Evolutionary conservation across 2,113 vertebrate species (phyloP).

Genomic region (Albula goreensis): DNA sequence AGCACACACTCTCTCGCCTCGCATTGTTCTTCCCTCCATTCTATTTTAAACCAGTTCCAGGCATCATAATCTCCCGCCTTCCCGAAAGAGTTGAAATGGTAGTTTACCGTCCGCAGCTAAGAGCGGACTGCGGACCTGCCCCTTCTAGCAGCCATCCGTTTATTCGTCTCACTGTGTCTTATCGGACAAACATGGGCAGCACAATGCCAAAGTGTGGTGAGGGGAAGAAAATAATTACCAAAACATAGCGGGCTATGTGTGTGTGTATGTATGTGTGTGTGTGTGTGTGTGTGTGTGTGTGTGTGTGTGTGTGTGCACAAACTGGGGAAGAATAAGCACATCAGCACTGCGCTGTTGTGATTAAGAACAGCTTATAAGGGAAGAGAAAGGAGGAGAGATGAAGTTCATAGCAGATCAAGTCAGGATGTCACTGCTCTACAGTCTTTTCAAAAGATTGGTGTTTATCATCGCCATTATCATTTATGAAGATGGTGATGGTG

Average conservation of each 20-base stretch:
- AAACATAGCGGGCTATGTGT: slow-evolving; percentile 14
- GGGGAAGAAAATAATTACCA: slow-evolving; percentile 33
- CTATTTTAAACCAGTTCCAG: slow-evolving; percentile 43
- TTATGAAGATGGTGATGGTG: not conserved
- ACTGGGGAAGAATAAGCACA: not conserved
- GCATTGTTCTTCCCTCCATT: slow-evolving; percentile 17
- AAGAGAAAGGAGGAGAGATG: slow-evolving; percentile 24
- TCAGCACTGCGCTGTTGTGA: slow-evolving; percentile 43
- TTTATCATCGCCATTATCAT: too few relatives aligned
- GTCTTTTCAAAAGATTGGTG: not conserved
- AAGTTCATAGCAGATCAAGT: slow-evolving; percentile 23
- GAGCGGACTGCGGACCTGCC: slow-evolving; percentile 30
- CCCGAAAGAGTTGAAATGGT: slow-evolving; percentile 41
- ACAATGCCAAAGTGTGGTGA: slow-evolving; percentile 20
- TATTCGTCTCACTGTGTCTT: slow-evolving; percentile 29
- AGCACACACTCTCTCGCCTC: slow-evolving; percentile 38
- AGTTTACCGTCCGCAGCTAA: slow-evolving; percentile 37
- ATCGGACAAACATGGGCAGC: slow-evolving; percentile 43
- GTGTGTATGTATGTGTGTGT: not conserved
- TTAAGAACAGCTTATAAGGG: slow-evolving; percentile 39
- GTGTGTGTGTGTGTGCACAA: slow-evolving; percentile 9
- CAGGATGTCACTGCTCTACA: not conserved
- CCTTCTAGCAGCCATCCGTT: slow-evolving; percentile 25
- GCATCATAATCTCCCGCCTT: slow-evolving; percentile 25
- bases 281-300: not conserved